Base-by-base conservation (phyloP, 2,888 invertebrate species). In the Heliconius erato region DNA sequence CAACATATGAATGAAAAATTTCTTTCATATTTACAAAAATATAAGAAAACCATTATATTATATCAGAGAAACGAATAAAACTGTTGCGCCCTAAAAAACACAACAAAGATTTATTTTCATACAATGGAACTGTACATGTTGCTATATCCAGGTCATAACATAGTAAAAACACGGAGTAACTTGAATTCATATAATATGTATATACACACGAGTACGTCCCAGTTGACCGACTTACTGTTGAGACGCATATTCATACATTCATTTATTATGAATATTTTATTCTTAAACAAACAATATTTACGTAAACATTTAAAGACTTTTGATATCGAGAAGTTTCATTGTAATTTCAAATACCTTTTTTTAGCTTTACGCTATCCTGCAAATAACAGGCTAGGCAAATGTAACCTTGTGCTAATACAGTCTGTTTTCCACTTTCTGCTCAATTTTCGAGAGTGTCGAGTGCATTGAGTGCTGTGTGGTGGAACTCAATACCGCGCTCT, bases 21-120 rank as follows among this genome's bases (percentile, higher is more conserved):
- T 12, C 32, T 54, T 74, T 74, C 28, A 54, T n/a, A 74, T 74
- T 35, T 7, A 74, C n/a, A 54, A 74, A 35, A 74, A 26, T 28
- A 59, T 49, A 74, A 28, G 32, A 74, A 35, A 76, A 28, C 12
- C 40, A 40, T 63, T 12, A n/a, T 65, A 26, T 65, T 40, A 11
- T 59, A 26, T 28, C 23, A 44, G 63, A 63, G 12, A 19, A n/a
- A 63, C n/a, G 26, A 14, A 67, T 28, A 28, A 28, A 67, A 65
- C 78, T 78, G 44, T 78, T 78, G 67, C 44, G 44, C 67, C 78
- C 44, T 78, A 67, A 78, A 77, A 78, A 68, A 78, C 49, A 32
- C 28, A 68, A 28, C 67, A 78, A 78, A 78, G 49, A 78, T 67
- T 63, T 59, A 74, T 54, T 74, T 63, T 76, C 14, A 78, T 28